Conservation (phyloP, 2,888 invertebrate genomes). For the Ganaspis brasiliensis region DNA sequence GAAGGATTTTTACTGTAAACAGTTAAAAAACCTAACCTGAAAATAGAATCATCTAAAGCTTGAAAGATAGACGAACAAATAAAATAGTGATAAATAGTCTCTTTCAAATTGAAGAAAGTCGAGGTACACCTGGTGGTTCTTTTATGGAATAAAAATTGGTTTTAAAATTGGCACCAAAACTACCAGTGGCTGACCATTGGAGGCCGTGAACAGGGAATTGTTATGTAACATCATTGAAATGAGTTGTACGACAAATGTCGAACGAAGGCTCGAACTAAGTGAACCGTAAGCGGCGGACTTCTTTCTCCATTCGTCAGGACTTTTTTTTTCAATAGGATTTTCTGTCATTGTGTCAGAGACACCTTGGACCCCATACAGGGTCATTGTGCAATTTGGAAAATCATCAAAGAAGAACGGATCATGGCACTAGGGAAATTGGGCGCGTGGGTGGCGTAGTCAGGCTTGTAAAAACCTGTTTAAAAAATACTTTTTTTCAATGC, state of each 20-base stretch:
- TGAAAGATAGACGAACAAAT: too few relatives aligned
- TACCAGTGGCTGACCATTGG: conserved; percentile 29
- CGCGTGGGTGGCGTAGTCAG: conserved; percentile 72
- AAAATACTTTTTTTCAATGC: conserved; percentile 16
- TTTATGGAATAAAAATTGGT: conserved; percentile 8
- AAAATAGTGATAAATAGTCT: background rate
- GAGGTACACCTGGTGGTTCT: conserved; percentile 23
- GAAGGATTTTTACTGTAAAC: too few relatives aligned
- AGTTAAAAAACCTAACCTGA: too few relatives aligned
- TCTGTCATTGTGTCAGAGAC: conserved; percentile 69
- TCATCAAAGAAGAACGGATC: conserved; percentile 64
- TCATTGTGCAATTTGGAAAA: conserved; percentile 74
- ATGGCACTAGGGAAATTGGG: conserved; percentile 68
- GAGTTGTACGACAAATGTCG: conserved; percentile 80
- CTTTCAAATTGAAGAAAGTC: conserved; percentile 50
- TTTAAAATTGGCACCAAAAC: conserved; percentile 34
- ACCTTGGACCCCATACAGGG: conserved; percentile 79
- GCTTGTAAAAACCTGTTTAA: conserved; percentile 32
- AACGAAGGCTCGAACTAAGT: conserved; percentile 78
- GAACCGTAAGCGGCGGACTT: conserved; percentile 76
- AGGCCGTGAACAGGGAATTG: conserved; percentile 65
- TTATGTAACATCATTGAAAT: conserved; percentile 77
- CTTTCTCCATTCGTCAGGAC: conserved; percentile 61
- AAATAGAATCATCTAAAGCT: too few relatives aligned
- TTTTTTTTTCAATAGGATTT: conserved; percentile 66